Percentiles rank a stretch among this genome's conserved stretches.
Evolutionary conservation across 2,888 invertebrate species (phyloP).

Genomic region (Epirrita christyi): DNA sequence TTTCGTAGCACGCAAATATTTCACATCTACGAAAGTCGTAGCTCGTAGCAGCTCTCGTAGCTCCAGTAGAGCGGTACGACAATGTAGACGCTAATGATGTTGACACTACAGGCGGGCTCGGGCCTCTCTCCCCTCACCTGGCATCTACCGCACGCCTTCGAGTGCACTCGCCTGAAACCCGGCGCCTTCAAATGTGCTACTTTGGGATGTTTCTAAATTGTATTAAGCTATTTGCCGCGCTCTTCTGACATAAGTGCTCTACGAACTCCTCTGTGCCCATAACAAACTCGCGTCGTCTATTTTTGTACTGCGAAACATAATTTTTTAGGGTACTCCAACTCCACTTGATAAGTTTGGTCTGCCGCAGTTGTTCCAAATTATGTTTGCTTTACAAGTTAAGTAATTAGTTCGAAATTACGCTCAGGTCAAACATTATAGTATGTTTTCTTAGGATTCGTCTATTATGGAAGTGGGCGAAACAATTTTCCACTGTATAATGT

Average conservation of each 20-base stretch:
- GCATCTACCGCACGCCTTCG: slow-evolving; percentile 42
- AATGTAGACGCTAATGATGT: slow-evolving; percentile 75
- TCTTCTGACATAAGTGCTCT: slow-evolving; percentile 31
- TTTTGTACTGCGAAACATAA: slow-evolving; percentile 23
- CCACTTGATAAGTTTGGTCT: slow-evolving; percentile 17
- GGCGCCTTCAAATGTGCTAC: slow-evolving; percentile 55
- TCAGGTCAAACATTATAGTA: background rate
- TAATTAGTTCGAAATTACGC: slow-evolving; percentile 13
- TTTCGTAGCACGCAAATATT: slow-evolving; percentile 10
- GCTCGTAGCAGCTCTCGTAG: slow-evolving; percentile 63
- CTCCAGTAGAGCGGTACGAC: slow-evolving; percentile 56
- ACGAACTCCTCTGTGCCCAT: slow-evolving; percentile 21
- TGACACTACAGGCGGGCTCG: slow-evolving; percentile 74
- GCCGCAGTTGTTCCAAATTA: slow-evolving; percentile 38
- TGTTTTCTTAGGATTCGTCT: slow-evolving; percentile 2
- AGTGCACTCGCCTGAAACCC: slow-evolving; percentile 55
- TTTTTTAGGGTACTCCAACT: slow-evolving; percentile 22
- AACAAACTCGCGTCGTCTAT: slow-evolving; percentile 19
- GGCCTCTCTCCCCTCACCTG: slow-evolving; percentile 49
- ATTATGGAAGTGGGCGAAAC: background rate
- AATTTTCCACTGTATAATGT: background rate
- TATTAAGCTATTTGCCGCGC: slow-evolving; percentile 49
- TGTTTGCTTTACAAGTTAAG: slow-evolving; percentile 34
- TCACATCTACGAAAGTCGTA: slow-evolving; percentile 37
- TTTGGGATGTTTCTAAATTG: slow-evolving; percentile 57